A percentile compares a stretch with the other conserved stretches of the same genome.
Conservation (phyloP, 23 tunicate genomes). For the Botrylloides violaceus region DNA sequence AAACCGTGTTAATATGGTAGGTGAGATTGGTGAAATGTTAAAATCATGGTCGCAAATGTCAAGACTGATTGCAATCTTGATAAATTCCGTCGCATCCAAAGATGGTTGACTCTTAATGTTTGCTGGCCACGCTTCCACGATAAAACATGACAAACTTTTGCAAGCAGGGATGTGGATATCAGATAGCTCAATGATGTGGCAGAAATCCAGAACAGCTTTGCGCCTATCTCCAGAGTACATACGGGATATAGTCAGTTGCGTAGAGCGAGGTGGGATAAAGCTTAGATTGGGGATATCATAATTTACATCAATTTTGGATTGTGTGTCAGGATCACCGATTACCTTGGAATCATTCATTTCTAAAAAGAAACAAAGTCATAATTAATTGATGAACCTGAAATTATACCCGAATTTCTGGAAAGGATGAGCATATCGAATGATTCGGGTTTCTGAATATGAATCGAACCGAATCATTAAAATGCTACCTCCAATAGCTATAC, state of each 20-base stretch:
- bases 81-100: not conserved
- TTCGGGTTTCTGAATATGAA: too few species aligned
- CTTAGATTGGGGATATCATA: slow-evolving; percentile 7
- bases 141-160: slow-evolving; percentile 3
- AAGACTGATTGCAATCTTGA: slow-evolving; percentile 1
- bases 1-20: slow-evolving; percentile 7
- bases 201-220: slow-evolving; percentile 20
- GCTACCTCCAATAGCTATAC: too few species aligned
- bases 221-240: slow-evolving; percentile 18
- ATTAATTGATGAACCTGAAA: too few species aligned
- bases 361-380: too few species aligned
- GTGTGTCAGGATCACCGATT: too few species aligned
- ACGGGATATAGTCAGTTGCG: slow-evolving; percentile 2
- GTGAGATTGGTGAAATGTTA: not conserved
- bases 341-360: too few species aligned
- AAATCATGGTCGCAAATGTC: slow-evolving; percentile 23
- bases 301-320: too few species aligned
- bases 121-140: slow-evolving; percentile 10
- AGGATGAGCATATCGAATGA: too few species aligned
- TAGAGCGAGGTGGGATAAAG: not conserved
- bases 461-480: too few species aligned
- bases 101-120: not conserved
- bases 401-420: too few species aligned
- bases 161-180: slow-evolving; percentile 18
- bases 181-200: not conserved